A percentile compares a stretch with the other conserved stretches of the same genome.
Evolutionary conservation across 2,113 vertebrate genomes (phyloP).

Genomic region (Riparia riparia): DNA sequence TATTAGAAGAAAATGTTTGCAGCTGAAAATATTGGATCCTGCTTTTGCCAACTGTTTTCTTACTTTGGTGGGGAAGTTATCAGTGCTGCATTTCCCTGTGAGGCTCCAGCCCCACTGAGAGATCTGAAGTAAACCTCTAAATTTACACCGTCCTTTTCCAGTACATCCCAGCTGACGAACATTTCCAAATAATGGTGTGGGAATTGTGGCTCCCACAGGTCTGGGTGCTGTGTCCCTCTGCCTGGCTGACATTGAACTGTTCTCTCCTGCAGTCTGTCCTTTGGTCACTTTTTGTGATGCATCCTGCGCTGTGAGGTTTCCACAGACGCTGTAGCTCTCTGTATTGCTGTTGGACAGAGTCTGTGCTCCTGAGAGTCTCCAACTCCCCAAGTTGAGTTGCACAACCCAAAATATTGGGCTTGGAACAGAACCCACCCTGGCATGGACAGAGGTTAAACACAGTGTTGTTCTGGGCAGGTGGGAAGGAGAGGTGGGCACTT

Average conservation of each 20-base stretch:
- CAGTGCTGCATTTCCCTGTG: not conserved
- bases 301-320: not conserved
- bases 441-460: not conserved
- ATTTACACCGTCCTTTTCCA: not conserved
- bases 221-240: not conserved
- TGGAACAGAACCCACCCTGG: not conserved
- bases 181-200: not conserved
- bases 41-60: not conserved
- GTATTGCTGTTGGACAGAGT: not conserved
- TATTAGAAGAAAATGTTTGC: not conserved
- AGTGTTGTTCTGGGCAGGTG: not conserved
- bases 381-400: not conserved
- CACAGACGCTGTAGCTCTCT: not conserved
- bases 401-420: rapidly evolving
- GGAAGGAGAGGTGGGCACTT: not conserved
- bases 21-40: not conserved
- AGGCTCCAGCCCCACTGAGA: not conserved
- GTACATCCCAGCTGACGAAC: not conserved
- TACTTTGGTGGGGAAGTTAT: not conserved
- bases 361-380: not conserved
- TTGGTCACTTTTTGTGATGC: not conserved
- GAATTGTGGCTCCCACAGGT: not conserved
- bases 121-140: not conserved
- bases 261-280: not conserved
- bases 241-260: not conserved